A percentile compares a stretch with the other conserved stretches of the same genome.
phyloP scores from a whole-genome alignment of 2,113 vertebrate genomes.

The Leuciscus idus region DNA sequence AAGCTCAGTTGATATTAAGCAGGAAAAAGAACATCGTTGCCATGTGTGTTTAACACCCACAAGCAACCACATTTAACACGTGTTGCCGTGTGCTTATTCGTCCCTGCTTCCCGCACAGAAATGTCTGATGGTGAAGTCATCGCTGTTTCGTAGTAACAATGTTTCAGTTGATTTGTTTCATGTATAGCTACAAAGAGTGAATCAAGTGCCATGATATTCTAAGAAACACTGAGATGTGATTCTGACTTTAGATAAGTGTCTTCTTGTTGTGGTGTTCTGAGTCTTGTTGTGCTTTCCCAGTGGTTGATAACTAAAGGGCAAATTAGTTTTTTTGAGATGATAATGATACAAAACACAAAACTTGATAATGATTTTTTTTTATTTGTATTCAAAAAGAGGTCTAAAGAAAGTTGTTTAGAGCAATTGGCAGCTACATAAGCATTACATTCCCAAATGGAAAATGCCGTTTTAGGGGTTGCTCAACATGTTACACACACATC shows the following conservation, averaged over 20 bases:
- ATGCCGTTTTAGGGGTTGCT: neutral
- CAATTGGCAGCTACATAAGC: neutral
- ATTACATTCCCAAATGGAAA: neutral
- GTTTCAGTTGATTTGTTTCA: slow-evolving; percentile 28
- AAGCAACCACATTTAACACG: slow-evolving; percentile 27
- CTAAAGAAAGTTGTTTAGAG: neutral
- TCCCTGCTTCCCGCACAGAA: neutral
- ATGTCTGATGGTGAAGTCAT: slow-evolving; percentile 40
- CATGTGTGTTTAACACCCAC: slow-evolving; percentile 41
- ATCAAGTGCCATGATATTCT: slow-evolving; percentile 27
- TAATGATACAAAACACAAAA: neutral
- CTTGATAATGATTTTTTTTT: neutral
- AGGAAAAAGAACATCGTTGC: slow-evolving; percentile 42
- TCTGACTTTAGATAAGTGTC: neutral
- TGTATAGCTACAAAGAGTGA: slow-evolving; percentile 17
- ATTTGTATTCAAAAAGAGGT: neutral
- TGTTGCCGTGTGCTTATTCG: neutral
- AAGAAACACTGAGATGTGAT: slow-evolving; percentile 39
- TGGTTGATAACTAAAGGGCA: slow-evolving; percentile 9
- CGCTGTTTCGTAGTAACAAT: slow-evolving; percentile 29
- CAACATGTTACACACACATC: neutral
- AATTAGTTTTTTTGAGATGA: neutral
- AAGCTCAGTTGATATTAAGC: slow-evolving; percentile 54
- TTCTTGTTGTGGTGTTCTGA: neutral
- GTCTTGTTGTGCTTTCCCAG: neutral